These are phyloP conservation scores for Diorhabda sublineata DNA, from an alignment of 1,140 invertebrate genomes.

Conservation along the genomic window DNA sequence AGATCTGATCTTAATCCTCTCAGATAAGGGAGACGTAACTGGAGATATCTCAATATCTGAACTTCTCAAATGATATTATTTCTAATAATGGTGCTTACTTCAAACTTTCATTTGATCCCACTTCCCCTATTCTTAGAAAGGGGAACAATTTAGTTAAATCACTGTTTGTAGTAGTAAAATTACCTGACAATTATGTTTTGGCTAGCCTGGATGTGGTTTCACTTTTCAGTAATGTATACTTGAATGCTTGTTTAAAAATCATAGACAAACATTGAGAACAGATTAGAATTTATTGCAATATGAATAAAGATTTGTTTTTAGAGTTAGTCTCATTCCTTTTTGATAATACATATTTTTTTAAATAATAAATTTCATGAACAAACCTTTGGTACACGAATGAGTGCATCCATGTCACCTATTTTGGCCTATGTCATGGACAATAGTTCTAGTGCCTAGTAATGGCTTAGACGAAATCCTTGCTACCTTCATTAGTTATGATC, in stretches of 20 bases:
- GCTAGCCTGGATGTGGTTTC: slow-evolving; percentile 7
- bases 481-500: slow-evolving; percentile 3
- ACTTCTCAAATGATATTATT: too few species aligned
- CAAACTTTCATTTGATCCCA: too few species aligned
- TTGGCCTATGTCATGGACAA: not conserved
- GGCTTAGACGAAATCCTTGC: not conserved
- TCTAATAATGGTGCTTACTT: too few species aligned
- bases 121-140: too few species aligned
- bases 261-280: not conserved
- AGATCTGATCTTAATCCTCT: too few species aligned
- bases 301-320: not conserved
- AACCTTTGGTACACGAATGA: not conserved
- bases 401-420: not conserved
- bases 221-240: slow-evolving; percentile 4
- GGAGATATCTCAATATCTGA: too few species aligned
- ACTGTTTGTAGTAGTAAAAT: too few species aligned
- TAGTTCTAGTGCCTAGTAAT: not conserved
- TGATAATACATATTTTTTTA: not conserved
- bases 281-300: not conserved
- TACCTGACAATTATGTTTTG: not conserved
- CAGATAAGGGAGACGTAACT: too few species aligned
- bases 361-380: slow-evolving; percentile 4
- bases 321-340: not conserved
- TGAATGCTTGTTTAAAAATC: slow-evolving; percentile 1
- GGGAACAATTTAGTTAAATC: too few species aligned